Evolutionary conservation across 2,888 invertebrate species (phyloP).

Genomic region (Stegophylla sp.): DNA sequence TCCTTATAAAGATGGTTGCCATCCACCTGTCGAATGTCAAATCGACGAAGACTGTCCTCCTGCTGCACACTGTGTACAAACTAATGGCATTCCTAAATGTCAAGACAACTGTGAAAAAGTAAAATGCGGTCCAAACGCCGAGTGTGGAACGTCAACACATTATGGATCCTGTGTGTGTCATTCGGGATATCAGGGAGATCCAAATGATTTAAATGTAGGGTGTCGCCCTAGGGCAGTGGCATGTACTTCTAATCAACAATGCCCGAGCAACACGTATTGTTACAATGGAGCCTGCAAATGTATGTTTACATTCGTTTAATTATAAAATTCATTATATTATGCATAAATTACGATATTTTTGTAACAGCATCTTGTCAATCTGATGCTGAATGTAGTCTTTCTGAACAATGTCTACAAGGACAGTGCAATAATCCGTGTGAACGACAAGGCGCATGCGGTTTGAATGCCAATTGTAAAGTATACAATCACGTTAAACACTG

Average conservation of each 20-base stretch:
- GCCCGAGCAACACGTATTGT: constrained; percentile 81
- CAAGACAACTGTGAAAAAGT: constrained; percentile 77
- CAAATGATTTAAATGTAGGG: constrained; percentile 73
- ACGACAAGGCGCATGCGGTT: constrained; percentile 78
- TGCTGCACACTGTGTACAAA: constrained; percentile 77
- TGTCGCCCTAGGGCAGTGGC: constrained; percentile 78
- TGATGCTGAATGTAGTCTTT: constrained; percentile 79
- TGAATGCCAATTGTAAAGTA: constrained; percentile 80
- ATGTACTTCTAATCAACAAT: constrained; percentile 77
- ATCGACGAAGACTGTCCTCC: constrained; percentile 81
- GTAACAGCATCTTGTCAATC: constrained; percentile 75
- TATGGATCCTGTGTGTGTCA: constrained; percentile 80
- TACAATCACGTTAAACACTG: constrained; percentile 79
- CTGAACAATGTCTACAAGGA: constrained; percentile 81
- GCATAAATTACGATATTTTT: not conserved
- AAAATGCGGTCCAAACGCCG: constrained; percentile 82
- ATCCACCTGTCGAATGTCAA: constrained; percentile 80
- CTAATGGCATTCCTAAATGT: constrained; percentile 79
- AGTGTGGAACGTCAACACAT: constrained; percentile 80
- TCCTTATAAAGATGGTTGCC: constrained; percentile 83
- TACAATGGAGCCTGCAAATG: constrained; percentile 82
- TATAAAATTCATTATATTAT: too few relatives aligned
- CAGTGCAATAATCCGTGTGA: constrained; percentile 84
- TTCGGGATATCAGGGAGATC: constrained; percentile 79
- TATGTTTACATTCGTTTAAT: constrained; percentile 69